Evolutionary conservation across 2,113 vertebrate genomes (phyloP), one percentile per base, ranked within the genome.

Genomic region (Buteo buteo): DNA sequence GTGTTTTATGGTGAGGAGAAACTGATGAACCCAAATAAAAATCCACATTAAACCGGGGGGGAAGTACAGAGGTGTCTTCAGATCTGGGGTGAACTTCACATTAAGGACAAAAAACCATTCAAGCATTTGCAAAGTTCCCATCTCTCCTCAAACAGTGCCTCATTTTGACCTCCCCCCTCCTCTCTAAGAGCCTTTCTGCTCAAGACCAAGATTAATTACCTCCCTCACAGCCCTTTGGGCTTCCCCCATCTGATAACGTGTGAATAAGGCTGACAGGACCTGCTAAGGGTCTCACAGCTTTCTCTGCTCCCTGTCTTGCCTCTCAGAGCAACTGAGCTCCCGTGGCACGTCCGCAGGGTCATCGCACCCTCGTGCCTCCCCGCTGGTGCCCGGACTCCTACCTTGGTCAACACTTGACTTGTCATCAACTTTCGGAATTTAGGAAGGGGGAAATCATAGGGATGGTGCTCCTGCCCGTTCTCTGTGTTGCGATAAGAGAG

Each of bases 231-330:
- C 78, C 91, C 95, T 96, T 96, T 96, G 96, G 97, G 94, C 95
- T 97, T 97, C 88, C 94, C 97, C 95, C 95, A 93, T 97, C 94
- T 97, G 97, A 98, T 97, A 97, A 97, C 5, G 95, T 95, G 96
- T 96, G 97, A 98, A 97, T 86, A 54, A 97, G 95, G 92, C 96
- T 97, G 97, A 97, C 97, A 96, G 96, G 79, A 90, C 88, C 83
- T 91, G 97, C 94, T 96, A 97, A 95, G 95, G 95, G 86, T 88
- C 94, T 97, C 88, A 29, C 93, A 91, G 96, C 83, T 97, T 89
- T 85, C 85, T 74, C 90, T 2, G 47, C 85, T 96, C 95, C 36
- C 65, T 58, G 40, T 34, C 81, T 81, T 73, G 38, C 64, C 81
- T 91, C 73, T 83, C 16, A 2, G 73, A 92, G 80, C 47, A 85